Evolutionary conservation across 2,888 invertebrate species (phyloP), one percentile per base, ranked within the genome.

Genomic region (Neoscelio sp.): DNA sequence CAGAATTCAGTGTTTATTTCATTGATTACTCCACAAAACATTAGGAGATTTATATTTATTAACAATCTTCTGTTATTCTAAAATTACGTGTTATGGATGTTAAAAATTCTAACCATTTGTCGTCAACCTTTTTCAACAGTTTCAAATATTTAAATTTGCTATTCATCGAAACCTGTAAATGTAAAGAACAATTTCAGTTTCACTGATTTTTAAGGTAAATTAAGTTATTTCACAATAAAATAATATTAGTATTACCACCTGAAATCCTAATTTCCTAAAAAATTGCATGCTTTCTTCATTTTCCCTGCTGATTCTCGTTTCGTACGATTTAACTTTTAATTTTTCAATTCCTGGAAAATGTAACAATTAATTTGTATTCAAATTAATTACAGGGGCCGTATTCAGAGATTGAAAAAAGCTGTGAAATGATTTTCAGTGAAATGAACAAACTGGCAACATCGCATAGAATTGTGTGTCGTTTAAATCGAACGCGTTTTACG

Each of bases 131-230:
- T 86, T 94, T 94, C 83, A 93, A 92, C 78, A 96, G 90, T 2
- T 97, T 97, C 1, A 96, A 89, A 92, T 98, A 98, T 87, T 95
- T 91, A 89, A 98, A 98, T 1, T 96, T 92, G 17, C 94, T 91
- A 89, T 95, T 95, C 83, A 91, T 91, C 10, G 93, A 93, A 7
- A 90, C 86, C 91, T 92, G 81, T 6, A 52, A 26, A 30, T 15
- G 7, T 12, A 48, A 20, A 15, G 23, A 10, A n/a, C 23, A 33
- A 46, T 12, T 56, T 20, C 10, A 35, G 7, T 52, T 5, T 40
- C 23, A 48, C 7, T 48, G 12, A 10, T 1, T 23, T 48, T 12
- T 40, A 10, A 38, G 4, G 38, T 12, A 13, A 5, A 38, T 33
- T n/a, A 2, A 33, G n/a, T 6, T 33, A n/a, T 33, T 33, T n/a